Conservation (phyloP, 92 coral and sea anemone genomes). For the Palythoa grandis region DNA sequence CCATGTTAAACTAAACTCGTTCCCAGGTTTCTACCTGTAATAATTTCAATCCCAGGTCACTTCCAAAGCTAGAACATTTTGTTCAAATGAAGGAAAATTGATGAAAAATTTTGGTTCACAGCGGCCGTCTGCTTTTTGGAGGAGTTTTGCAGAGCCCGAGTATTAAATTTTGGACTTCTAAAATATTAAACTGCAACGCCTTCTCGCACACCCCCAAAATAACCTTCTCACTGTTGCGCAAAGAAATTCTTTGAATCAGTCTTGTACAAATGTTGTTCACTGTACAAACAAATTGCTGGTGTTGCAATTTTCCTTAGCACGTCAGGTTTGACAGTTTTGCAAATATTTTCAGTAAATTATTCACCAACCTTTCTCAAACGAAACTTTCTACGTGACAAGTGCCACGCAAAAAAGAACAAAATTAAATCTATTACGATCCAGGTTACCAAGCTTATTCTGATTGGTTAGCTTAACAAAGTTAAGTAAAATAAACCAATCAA, state of each 20-base stretch:
- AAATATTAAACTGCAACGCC: not conserved
- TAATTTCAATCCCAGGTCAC: not conserved
- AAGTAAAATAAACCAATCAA: slow-evolving; percentile 15
- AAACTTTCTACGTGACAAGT: slow-evolving; percentile 36
- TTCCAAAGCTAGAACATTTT: not conserved
- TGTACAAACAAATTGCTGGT: not conserved
- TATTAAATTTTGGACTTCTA: not conserved
- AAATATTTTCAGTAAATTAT: not conserved
- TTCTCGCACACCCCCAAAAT: slow-evolving; percentile 24
- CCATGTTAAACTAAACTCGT: slow-evolving; percentile 12
- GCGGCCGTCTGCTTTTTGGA: too few relatives aligned
- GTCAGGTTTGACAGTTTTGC: not conserved
- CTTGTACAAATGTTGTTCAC: not conserved
- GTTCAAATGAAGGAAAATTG: not conserved
- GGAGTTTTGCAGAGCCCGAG: not conserved
- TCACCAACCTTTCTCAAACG: not conserved
- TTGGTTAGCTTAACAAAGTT: slow-evolving; percentile 26
- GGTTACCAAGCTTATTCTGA: slow-evolving; percentile 27
- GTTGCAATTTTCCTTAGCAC: not conserved
- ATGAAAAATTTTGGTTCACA: too few relatives aligned
- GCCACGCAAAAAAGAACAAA: slow-evolving; percentile 37
- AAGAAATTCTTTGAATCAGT: not conserved
- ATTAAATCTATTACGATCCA: not conserved
- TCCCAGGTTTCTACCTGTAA: not conserved
- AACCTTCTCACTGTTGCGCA: not conserved